Percentiles rank a stretch among this genome's conserved stretches.
These are phyloP conservation scores for Drosophila pegasa DNA, from an alignment of 2,888 invertebrate species.

Conservation along the genomic window DNA sequence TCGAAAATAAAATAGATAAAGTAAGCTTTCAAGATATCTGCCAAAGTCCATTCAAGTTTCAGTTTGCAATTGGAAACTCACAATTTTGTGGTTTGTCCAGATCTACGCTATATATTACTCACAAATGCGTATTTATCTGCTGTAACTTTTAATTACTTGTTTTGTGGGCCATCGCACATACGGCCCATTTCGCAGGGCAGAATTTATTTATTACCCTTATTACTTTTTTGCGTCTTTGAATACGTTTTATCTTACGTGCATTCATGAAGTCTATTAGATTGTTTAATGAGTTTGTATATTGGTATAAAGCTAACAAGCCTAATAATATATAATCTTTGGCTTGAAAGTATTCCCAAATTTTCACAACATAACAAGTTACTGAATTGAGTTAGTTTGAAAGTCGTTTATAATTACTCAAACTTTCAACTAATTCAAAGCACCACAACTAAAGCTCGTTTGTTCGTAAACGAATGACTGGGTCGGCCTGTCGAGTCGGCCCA, in stretches of 20 bases:
- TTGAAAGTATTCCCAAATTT: not conserved
- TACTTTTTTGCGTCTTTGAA: conserved; percentile 46
- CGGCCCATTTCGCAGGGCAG: conserved; percentile 25
- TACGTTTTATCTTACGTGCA: conserved; percentile 47
- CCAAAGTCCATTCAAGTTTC: conserved; percentile 11
- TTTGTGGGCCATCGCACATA: conserved; percentile 19
- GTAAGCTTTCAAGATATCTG: conserved; percentile 11
- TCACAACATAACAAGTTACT: conserved; percentile 5
- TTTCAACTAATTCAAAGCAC: conserved; percentile 15
- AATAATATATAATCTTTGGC: not conserved
- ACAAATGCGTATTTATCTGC: conserved; percentile 21
- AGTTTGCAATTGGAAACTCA: conserved; percentile 19
- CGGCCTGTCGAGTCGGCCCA: conserved; percentile 1
- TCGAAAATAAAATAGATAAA: conserved; percentile 17
- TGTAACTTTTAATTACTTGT: conserved; percentile 56
- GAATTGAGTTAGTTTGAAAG: conserved; percentile 18
- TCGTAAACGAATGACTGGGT: conserved; percentile 8
- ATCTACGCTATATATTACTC: not conserved
- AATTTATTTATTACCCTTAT: conserved; percentile 54
- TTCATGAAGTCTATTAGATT: conserved; percentile 35
- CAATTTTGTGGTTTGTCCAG: conserved; percentile 8
- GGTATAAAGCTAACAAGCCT: not conserved
- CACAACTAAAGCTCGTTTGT: conserved; percentile 12
- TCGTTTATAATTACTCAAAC: conserved; percentile 36
- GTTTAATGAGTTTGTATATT: conserved; percentile 11